Conservation (phyloP, 2,797 vertebrate species). For the Petrocephalus sullivani region DNA sequence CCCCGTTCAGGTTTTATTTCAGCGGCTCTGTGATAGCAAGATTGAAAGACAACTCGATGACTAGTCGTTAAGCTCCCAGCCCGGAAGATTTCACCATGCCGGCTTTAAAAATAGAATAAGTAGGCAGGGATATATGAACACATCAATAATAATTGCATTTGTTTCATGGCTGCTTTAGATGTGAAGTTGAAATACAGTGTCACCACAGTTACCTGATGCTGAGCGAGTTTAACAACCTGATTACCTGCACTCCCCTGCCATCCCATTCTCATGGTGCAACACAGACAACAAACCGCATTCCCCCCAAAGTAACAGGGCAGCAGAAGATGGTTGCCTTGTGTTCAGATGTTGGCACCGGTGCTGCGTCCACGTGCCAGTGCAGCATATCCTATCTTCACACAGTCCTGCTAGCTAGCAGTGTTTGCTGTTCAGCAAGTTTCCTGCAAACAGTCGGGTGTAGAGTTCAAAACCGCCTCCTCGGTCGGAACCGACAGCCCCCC, state of each 20-base stretch:
- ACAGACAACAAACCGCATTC: not conserved
- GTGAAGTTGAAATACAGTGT: not conserved
- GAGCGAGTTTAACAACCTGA: not conserved
- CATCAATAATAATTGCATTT: not conserved
- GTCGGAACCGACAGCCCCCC: not conserved
- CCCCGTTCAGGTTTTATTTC: not conserved
- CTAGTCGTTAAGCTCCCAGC: not conserved
- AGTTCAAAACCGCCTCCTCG: not conserved
- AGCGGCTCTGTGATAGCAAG: not conserved
- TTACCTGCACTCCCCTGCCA: not conserved
- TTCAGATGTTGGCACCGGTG: not conserved
- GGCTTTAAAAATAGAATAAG: slow-evolving; percentile 11
- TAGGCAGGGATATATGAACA: not conserved
- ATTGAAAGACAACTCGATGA: not conserved
- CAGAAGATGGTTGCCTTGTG: not conserved
- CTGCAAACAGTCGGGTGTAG: not conserved
- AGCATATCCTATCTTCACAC: not conserved
- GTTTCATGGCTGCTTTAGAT: not conserved
- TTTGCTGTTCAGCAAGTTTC: not conserved
- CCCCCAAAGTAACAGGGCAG: not conserved
- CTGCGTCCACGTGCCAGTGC: not conserved
- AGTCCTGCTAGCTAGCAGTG: not conserved
- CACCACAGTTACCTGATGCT: not conserved
- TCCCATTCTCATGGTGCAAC: not conserved
- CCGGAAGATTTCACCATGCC: not conserved